A percentile compares a stretch with the other conserved stretches of the same genome.
Evolutionary conservation across 2,797 vertebrate species (phyloP).

Genomic region (Syngnathus acus): DNA sequence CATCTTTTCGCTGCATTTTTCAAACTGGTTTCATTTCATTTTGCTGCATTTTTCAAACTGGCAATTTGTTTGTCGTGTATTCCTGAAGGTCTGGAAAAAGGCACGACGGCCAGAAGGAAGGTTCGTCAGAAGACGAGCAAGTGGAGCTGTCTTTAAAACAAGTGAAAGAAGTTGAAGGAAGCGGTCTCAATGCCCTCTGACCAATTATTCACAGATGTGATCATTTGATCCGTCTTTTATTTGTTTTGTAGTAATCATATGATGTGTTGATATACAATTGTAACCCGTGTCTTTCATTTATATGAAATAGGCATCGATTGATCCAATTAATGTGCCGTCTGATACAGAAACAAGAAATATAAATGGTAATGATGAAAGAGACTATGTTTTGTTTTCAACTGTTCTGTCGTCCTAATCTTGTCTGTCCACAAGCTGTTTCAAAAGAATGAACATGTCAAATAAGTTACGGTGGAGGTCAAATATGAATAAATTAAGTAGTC

Average conservation of each 20-base stretch:
- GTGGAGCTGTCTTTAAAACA: slow-evolving; percentile 32
- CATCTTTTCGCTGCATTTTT: background rate
- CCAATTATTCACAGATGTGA: slow-evolving; percentile 7
- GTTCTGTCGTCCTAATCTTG: background rate
- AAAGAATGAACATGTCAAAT: background rate
- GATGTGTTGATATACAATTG: background rate
- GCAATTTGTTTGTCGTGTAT: background rate
- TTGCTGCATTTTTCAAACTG: background rate
- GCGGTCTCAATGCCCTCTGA: slow-evolving; percentile 53
- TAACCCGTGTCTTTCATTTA: background rate
- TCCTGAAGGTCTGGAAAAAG: slow-evolving; percentile 24
- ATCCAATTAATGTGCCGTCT: background rate
- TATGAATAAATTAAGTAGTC: no score
- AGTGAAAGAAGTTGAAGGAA: slow-evolving; percentile 38
- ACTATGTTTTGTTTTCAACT: background rate
- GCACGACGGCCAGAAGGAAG: background rate
- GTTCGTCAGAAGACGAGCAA: slow-evolving; percentile 17
- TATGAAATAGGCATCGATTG: background rate
- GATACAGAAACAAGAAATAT: no score
- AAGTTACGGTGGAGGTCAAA: background rate
- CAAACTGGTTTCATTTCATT: background rate
- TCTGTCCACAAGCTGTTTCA: background rate
- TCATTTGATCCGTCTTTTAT: background rate
- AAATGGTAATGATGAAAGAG: background rate
- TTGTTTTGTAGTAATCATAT: background rate